Conservation (phyloP, 2,888 invertebrate species). For the Lapara coniferarum region DNA sequence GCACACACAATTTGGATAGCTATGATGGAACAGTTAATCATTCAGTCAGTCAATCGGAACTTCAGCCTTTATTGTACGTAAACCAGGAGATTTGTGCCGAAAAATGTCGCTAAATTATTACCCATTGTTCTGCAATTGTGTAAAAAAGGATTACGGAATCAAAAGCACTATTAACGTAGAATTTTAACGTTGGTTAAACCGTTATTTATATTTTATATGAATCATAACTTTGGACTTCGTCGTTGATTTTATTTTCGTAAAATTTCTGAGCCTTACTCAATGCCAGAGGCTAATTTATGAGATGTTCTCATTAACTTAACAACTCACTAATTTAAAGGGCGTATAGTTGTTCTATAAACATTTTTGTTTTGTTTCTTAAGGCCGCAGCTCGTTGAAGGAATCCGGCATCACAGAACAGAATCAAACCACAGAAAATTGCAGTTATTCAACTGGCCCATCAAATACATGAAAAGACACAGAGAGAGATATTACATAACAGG, state of each 20-base stretch:
- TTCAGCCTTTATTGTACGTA: constrained; percentile 10
- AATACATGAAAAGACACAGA: no score
- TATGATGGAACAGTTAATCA: constrained; percentile 10
- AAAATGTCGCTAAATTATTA: constrained; percentile 23
- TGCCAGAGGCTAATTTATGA: neutral
- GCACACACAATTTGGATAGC: neutral
- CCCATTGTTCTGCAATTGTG: constrained; percentile 22
- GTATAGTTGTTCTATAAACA: no score
- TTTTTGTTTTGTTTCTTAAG: neutral
- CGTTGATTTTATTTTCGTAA: constrained; percentile 2
- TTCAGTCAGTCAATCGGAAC: constrained; percentile 11
- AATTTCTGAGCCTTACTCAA: constrained; percentile 15
- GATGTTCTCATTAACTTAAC: neutral
- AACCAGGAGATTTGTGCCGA: constrained; percentile 6
- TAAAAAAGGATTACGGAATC: constrained; percentile 22
- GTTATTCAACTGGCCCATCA: no score
- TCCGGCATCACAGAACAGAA: no score
- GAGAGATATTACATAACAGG: no score
- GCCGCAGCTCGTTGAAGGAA: neutral
- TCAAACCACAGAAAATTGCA: no score
- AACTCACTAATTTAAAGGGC: neutral
- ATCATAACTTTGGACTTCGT: constrained; percentile 11
- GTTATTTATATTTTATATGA: constrained; percentile 23
- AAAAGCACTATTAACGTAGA: constrained; percentile 23
- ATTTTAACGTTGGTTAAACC: constrained; percentile 21